Evolutionary conservation across 2,113 vertebrate genomes (phyloP).

Genomic region (Rhinolophus ferrumequinum): DNA sequence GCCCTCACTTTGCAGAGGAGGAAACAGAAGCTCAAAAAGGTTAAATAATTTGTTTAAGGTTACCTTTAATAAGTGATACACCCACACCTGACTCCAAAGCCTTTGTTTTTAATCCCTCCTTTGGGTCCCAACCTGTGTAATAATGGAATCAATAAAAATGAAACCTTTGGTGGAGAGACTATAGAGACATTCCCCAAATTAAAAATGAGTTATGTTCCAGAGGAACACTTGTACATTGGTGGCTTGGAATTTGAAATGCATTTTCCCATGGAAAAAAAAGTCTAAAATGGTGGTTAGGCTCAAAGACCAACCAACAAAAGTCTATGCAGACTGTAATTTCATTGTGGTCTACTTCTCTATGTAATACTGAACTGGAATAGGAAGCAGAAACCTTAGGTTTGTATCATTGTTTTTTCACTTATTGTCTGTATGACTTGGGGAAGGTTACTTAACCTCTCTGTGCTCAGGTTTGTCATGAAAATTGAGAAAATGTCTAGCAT

Average conservation of each 20-base stretch:
- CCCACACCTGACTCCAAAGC: neutral
- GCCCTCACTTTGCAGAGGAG: neutral
- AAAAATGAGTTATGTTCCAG: slow-evolving; percentile 40
- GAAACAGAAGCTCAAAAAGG: neutral
- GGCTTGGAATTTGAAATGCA: slow-evolving; percentile 54
- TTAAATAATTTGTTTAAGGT: neutral
- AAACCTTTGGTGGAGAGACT: neutral
- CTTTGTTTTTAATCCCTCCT: neutral
- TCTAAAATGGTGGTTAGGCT: slow-evolving; percentile 64
- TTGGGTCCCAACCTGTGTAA: neutral
- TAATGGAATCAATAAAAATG: slow-evolving; percentile 24
- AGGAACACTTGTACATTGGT: neutral
- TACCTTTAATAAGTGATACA: neutral
- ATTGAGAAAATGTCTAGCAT: slow-evolving; percentile 1
- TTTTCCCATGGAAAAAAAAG: slow-evolving; percentile 45
- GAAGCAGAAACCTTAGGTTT: slow-evolving; percentile 48
- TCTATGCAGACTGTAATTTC: slow-evolving; percentile 65
- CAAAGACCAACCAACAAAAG: slow-evolving; percentile 34
- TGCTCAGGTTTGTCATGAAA: slow-evolving; percentile 22
- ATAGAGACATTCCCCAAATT: neutral
- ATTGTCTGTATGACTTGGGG: slow-evolving; percentile 9
- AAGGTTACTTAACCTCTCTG: slow-evolving; percentile 51
- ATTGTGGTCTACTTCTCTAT: slow-evolving; percentile 27
- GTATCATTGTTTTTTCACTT: slow-evolving; percentile 44
- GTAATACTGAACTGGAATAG: neutral